Conservation (phyloP, 2,888 invertebrate genomes). For the Perizoma affinitatum region DNA sequence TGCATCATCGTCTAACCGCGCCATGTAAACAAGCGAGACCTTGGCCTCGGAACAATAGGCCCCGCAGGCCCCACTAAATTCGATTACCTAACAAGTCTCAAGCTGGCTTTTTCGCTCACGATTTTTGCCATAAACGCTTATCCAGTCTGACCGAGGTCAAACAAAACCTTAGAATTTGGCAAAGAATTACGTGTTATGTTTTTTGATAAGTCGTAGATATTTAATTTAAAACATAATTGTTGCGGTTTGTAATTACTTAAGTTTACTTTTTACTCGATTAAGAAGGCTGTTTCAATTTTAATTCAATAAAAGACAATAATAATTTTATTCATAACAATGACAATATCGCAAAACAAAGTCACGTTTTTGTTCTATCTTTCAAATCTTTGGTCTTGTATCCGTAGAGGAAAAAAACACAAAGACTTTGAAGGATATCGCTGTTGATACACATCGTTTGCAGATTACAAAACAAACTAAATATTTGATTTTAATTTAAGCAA, state of each 20-base stretch:
- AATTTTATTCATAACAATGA: background rate
- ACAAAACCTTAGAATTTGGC: too few species aligned
- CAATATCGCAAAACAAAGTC: constrained; percentile 7
- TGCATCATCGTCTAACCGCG: constrained; percentile 57
- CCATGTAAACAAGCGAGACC: constrained; percentile 78
- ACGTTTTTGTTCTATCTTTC: constrained; percentile 9
- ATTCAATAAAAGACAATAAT: background rate
- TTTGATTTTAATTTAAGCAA: constrained; percentile 30
- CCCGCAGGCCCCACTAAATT: constrained; percentile 75
- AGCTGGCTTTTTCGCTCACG: constrained; percentile 71
- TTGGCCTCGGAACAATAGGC: constrained; percentile 79
- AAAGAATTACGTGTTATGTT: too few species aligned
- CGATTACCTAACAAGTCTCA: constrained; percentile 70
- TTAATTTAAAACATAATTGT: too few species aligned
- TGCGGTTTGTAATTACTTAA: too few species aligned
- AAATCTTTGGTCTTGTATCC: constrained; percentile 16
- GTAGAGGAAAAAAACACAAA: constrained; percentile 30
- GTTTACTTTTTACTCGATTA: too few species aligned
- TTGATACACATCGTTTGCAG: constrained; percentile 33
- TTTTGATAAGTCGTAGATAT: too few species aligned
- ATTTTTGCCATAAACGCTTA: constrained; percentile 60
- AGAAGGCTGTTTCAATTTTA: background rate
- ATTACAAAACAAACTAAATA: constrained; percentile 31
- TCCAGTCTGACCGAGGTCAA: constrained; percentile 7
- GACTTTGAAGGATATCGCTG: constrained; percentile 32